phyloP scores from a whole-genome alignment of 2,888 invertebrate species.

The Stramonita haemastoma region DNA sequence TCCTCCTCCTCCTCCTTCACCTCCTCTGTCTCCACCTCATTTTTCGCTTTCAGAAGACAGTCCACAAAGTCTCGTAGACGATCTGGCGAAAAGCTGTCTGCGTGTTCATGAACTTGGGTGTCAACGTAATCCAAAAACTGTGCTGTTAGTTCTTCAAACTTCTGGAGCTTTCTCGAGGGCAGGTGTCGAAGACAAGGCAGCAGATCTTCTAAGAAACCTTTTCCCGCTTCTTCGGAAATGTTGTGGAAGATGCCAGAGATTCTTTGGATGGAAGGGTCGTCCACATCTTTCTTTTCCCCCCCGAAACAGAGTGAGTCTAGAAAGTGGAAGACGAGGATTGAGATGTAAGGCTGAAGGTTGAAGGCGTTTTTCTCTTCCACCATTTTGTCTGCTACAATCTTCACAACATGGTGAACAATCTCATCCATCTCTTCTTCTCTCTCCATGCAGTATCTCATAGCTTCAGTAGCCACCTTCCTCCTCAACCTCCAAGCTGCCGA shows the following conservation, averaged over 20 bases:
- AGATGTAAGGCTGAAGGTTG: not conserved
- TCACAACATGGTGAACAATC: not conserved
- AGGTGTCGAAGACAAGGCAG: not conserved
- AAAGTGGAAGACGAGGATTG: not conserved
- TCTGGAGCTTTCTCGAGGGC: not conserved
- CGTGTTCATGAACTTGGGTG: slow-evolving; percentile 20
- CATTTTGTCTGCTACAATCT: slow-evolving; percentile 5
- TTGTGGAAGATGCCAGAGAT: not conserved
- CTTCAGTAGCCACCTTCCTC: not conserved
- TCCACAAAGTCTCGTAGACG: slow-evolving; percentile 46
- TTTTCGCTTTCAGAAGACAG: slow-evolving; percentile 43
- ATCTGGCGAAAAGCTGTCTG: slow-evolving; percentile 40
- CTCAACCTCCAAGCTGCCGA: not conserved
- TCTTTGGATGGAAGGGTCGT: not conserved
- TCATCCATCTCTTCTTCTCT: not conserved
- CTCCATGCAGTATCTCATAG: not conserved
- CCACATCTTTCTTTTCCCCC: not conserved
- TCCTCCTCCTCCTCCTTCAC: slow-evolving; percentile 19
- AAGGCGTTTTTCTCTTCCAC: not conserved
- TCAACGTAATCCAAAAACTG: slow-evolving; percentile 20
- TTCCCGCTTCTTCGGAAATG: not conserved
- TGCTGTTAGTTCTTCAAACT: not conserved
- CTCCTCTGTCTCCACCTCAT: slow-evolving; percentile 45
- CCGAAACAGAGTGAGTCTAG: not conserved
- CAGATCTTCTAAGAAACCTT: not conserved